phyloP scores from a whole-genome alignment of 2,797 vertebrate species.

The Rhadinocentrus ornatus region DNA sequence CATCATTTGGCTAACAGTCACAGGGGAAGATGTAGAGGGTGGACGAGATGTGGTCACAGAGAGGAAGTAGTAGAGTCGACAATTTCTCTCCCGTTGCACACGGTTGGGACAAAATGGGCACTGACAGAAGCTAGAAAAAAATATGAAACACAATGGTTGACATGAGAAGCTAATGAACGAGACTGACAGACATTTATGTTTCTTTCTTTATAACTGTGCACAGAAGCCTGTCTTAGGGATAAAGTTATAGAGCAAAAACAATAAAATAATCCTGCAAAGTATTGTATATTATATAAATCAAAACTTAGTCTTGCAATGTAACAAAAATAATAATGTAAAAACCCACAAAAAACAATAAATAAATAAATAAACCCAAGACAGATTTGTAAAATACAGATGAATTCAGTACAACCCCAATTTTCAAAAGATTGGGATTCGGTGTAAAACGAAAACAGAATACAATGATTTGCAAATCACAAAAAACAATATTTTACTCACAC shows the following conservation, averaged over 20 bases:
- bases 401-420: not conserved
- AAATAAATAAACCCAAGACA: too few species aligned
- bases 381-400: too few species aligned
- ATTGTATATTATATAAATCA: not conserved
- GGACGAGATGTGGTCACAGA: constrained; percentile 87
- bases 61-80: constrained; percentile 98
- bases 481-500: not conserved
- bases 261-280: not conserved
- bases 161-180: constrained; percentile 44
- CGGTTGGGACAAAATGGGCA: constrained; percentile 89
- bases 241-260: not conserved
- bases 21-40: constrained; percentile 78
- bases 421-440: not conserved
- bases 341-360: not conserved
- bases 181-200: not conserved
- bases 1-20: constrained; percentile 92
- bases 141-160: constrained; percentile 30
- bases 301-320: not conserved
- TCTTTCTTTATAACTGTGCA: not conserved
- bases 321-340: not conserved
- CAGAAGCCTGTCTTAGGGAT: not conserved
- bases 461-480: not conserved
- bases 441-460: not conserved
- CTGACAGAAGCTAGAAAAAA: constrained; percentile 90
- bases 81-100: constrained; percentile 98